Conservation (phyloP, 2,113 vertebrate species). For the Pygoscelis antarcticus region DNA sequence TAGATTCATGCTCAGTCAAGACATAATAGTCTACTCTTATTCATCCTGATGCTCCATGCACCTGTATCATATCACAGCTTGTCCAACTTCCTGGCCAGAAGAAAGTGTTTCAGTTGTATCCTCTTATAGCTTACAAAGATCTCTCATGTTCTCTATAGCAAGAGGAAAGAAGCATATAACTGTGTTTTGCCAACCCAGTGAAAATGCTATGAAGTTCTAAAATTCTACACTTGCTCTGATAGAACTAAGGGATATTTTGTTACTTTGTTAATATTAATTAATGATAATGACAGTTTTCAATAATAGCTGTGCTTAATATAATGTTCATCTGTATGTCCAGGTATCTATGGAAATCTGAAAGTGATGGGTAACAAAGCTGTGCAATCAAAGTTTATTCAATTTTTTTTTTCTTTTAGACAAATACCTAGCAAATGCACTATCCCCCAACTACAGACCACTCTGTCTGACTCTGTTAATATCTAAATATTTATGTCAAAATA, state of each 20-base stretch:
- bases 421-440: background rate
- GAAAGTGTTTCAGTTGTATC: background rate
- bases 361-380: background rate
- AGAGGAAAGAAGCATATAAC: background rate
- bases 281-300: background rate
- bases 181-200: fast-evolving
- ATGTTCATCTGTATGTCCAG: background rate
- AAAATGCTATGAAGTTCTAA: background rate
- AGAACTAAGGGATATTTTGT: background rate
- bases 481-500: background rate
- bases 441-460: background rate
- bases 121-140: background rate
- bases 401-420: background rate
- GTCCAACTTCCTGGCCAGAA: background rate
- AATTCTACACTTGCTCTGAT: background rate
- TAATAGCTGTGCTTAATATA: background rate
- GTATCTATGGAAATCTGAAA: background rate
- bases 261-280: background rate
- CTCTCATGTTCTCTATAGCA: background rate
- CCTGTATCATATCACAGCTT: background rate
- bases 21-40: background rate
- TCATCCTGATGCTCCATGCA: background rate
- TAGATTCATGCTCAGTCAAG: background rate
- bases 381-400: background rate
- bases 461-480: background rate